Percentiles rank a stretch among this genome's conserved stretches.
These are phyloP conservation scores for Patiria miniata DNA, from an alignment of 35 echinoderm and acorn worm species.

Conservation along the genomic window DNA sequence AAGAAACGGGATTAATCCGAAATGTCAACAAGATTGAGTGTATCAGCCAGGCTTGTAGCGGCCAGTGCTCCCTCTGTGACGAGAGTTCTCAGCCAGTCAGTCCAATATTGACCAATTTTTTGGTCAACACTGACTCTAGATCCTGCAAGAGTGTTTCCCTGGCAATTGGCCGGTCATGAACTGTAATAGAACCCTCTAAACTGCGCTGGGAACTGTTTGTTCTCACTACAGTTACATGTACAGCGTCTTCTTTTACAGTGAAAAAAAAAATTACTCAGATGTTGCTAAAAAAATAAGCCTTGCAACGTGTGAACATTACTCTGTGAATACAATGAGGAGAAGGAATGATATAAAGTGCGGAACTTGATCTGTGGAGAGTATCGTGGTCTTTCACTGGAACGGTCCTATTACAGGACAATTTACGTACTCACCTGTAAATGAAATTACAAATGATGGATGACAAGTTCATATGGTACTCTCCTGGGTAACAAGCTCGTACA, in stretches of 20 bases:
- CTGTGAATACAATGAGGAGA: not conserved
- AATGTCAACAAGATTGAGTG: not conserved
- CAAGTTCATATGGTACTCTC: not conserved
- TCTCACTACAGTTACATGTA: not conserved
- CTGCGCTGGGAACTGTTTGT: not conserved
- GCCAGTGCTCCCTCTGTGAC: too few species aligned
- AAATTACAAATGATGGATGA: constrained; percentile 14
- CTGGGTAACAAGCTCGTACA: too few species aligned
- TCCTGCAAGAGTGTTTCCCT: not conserved
- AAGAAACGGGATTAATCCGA: not conserved
- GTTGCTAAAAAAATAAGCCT: not conserved
- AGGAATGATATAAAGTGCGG: not conserved
- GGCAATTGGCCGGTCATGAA: not conserved
- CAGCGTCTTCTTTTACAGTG: too few species aligned
- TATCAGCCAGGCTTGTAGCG: too few species aligned
- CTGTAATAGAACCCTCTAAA: not conserved
- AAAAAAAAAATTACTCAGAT: not conserved
- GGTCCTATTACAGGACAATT: constrained; percentile 15
- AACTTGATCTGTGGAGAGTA: not conserved
- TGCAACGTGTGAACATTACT: not conserved
- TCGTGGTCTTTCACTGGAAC: constrained; percentile 5
- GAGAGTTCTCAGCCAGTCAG: not conserved
- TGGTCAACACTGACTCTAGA: not conserved
- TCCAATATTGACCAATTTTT: constrained; percentile 20
- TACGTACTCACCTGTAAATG: not conserved